Percentiles rank a stretch among this genome's conserved stretches.
These are phyloP conservation scores for Apodemia duryi DNA, from an alignment of 2,888 invertebrate genomes.

Conservation along the genomic window DNA sequence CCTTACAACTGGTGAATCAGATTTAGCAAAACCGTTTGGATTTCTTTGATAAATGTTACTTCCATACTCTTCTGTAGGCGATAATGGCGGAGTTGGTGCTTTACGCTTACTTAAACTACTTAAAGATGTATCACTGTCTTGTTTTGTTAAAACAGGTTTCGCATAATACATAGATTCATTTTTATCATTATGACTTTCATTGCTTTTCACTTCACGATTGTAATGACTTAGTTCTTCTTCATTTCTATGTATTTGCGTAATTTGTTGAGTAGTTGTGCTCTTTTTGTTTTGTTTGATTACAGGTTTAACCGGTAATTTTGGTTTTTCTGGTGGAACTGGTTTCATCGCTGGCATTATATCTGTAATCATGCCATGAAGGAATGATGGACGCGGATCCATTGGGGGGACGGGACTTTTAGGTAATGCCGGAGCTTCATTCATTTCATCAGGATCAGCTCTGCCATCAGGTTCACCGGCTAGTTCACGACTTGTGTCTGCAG, in stretches of 20 bases:
- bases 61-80: slow-evolving; percentile 71
- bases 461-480: slow-evolving; percentile 92
- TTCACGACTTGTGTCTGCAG: slow-evolving; percentile 84
- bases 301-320: slow-evolving; percentile 79
- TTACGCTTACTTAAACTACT: slow-evolving; percentile 83
- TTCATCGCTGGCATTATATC: slow-evolving; percentile 63
- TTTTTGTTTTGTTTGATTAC: slow-evolving; percentile 76
- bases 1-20: slow-evolving; percentile 84
- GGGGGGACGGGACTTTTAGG: slow-evolving; percentile 84
- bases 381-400: slow-evolving; percentile 82
- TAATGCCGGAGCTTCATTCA: slow-evolving; percentile 83
- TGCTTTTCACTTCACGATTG: slow-evolving; percentile 58
- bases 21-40: slow-evolving; percentile 73
- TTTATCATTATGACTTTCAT: slow-evolving; percentile 61
- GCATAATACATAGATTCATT: slow-evolving; percentile 65
- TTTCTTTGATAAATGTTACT: slow-evolving; percentile 81
- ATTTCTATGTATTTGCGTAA: slow-evolving; percentile 73
- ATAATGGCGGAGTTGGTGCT: slow-evolving; percentile 86
- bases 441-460: slow-evolving; percentile 89
- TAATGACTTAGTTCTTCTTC: slow-evolving; percentile 52
- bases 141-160: slow-evolving; percentile 74
- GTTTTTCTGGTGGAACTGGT: slow-evolving; percentile 87
- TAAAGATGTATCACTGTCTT: slow-evolving; percentile 77
- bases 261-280: slow-evolving; percentile 54
- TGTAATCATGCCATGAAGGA: slow-evolving; percentile 83